Evolutionary conservation across 2,888 invertebrate species (phyloP).

Genomic region (Apamea monoglypha): DNA sequence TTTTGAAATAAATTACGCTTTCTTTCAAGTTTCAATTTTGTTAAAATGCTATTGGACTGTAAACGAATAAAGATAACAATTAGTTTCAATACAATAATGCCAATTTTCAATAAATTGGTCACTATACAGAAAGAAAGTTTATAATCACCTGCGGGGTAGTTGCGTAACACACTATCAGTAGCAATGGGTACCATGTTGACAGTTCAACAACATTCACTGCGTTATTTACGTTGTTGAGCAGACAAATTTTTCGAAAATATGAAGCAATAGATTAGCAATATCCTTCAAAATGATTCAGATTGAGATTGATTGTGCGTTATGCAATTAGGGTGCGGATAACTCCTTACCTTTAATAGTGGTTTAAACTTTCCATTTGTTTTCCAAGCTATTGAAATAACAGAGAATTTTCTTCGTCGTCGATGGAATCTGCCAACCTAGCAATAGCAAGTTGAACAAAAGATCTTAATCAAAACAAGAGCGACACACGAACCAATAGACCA

Average conservation of each 20-base stretch:
- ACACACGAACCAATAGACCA: background rate
- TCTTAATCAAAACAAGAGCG: slow-evolving; percentile 42
- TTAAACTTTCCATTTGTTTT: background rate
- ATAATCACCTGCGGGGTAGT: background rate
- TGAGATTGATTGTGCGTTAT: too few relatives aligned
- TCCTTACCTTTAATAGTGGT: background rate
- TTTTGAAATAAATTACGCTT: background rate
- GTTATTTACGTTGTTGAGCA: too few relatives aligned
- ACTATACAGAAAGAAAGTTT: background rate
- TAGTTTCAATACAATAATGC: too few relatives aligned
- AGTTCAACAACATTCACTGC: too few relatives aligned
- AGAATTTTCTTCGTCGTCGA: background rate
- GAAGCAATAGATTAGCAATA: too few relatives aligned
- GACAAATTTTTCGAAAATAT: too few relatives aligned
- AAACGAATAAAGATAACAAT: background rate
- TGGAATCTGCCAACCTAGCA: too few relatives aligned
- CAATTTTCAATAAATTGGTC: background rate
- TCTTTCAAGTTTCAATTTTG: background rate
- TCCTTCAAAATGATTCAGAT: too few relatives aligned
- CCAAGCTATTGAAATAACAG: background rate
- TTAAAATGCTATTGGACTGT: background rate
- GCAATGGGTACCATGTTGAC: too few relatives aligned
- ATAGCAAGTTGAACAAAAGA: background rate
- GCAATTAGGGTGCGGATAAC: too few relatives aligned
- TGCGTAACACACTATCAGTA: too few relatives aligned